Percentiles rank a stretch among this genome's conserved stretches.
Evolutionary conservation across 2,797 vertebrate genomes (phyloP).

Genomic region (Halcyon smyrnensis): DNA sequence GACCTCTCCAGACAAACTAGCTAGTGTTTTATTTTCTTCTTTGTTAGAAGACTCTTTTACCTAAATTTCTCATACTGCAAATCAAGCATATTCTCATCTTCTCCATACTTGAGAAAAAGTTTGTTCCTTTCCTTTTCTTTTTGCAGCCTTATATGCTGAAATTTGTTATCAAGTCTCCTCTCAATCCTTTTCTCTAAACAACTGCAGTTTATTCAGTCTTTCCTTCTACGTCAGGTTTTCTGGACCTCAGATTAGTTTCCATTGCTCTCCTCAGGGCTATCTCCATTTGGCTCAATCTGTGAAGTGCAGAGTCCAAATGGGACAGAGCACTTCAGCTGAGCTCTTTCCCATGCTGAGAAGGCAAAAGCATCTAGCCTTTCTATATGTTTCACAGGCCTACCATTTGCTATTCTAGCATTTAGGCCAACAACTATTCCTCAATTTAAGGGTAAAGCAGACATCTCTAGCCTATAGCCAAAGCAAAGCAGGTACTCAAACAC

Average conservation of each 20-base stretch:
- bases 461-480: neutral
- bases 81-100: neutral
- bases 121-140: neutral
- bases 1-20: neutral
- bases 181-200: neutral
- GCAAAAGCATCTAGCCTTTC: neutral
- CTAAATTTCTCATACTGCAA: neutral
- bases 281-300: neutral
- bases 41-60: neutral
- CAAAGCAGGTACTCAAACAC: neutral
- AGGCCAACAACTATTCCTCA: neutral
- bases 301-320: neutral
- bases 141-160: neutral
- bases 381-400: neutral
- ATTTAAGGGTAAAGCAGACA: neutral
- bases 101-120: neutral
- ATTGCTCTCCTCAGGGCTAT: neutral
- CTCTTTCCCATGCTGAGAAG: neutral
- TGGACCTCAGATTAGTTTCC: constrained; percentile 30
- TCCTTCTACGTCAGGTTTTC: constrained; percentile 15
- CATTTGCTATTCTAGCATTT: neutral
- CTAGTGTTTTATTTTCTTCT: neutral
- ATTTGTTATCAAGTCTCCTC: neutral
- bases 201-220: neutral
- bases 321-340: constrained; percentile 1